phyloP scores from a whole-genome alignment of 2,888 invertebrate genomes.

The Teinopalpus imperialis region DNA sequence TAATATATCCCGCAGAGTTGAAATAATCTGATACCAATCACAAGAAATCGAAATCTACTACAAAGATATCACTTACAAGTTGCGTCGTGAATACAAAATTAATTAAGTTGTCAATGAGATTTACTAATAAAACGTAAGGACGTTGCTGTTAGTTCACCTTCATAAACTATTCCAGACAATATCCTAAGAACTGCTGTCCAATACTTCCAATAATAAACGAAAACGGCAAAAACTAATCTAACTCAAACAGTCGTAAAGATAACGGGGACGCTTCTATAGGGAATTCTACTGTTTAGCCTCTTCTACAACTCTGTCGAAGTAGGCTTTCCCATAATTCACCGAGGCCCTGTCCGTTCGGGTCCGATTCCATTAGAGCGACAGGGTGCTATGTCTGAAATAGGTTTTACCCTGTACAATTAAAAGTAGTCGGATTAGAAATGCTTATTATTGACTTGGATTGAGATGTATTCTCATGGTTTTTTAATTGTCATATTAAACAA shows the following conservation, averaged over 20 bases:
- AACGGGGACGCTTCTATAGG: constrained; percentile 57
- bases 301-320: constrained; percentile 55
- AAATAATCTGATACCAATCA: no score
- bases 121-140: constrained; percentile 1
- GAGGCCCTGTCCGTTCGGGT: constrained; percentile 28
- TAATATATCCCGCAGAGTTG: no score
- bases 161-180: constrained; percentile 8
- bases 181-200: constrained; percentile 33
- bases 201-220: constrained; percentile 61
- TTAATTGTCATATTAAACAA: no score
- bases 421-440: constrained; percentile 36
- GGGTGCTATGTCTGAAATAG: constrained; percentile 34
- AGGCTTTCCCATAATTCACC: constrained; percentile 43
- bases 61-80: no score
- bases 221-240: constrained; percentile 72
- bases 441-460: constrained; percentile 22
- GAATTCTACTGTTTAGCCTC: constrained; percentile 53
- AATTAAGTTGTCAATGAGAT: no score
- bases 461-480: not conserved
- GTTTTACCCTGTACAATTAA: constrained; percentile 38
- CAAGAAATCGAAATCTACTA: no score
- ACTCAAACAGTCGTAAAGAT: constrained; percentile 68
- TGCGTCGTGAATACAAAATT: no score
- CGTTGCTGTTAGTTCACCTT: constrained; percentile 1
- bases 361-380: constrained; percentile 33